Conservation (phyloP, 2,888 invertebrate genomes). For the Hylaea fasciaria region DNA sequence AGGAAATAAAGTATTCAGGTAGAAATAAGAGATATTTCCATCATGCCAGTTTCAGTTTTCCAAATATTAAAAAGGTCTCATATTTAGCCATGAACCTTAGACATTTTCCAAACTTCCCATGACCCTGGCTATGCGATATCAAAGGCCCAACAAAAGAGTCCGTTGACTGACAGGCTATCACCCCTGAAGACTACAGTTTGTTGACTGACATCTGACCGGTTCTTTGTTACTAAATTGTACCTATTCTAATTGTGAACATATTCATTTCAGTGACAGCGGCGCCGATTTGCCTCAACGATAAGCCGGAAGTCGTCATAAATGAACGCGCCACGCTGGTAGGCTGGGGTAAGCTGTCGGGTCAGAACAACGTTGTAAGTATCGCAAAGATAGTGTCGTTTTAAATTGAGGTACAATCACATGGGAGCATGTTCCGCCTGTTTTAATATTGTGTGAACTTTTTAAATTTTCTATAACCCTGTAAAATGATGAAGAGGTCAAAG, state of each 20-base stretch:
- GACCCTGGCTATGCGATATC: conserved; percentile 40
- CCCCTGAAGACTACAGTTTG: conserved; percentile 2
- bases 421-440: too few relatives aligned
- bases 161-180: conserved; percentile 19
- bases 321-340: conserved; percentile 87
- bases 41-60: not conserved
- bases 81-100: conserved; percentile 3
- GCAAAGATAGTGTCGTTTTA: too few relatives aligned
- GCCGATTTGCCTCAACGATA: conserved; percentile 90
- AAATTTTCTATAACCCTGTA: too few relatives aligned
- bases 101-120: conserved; percentile 1
- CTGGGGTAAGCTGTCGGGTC: conserved; percentile 89
- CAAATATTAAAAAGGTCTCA: not conserved
- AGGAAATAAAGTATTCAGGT: conserved; percentile 85
- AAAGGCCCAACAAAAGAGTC: conserved; percentile 13
- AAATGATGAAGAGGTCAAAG: too few relatives aligned
- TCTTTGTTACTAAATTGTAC: not conserved
- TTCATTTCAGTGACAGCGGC: conserved; percentile 89
- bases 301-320: conserved; percentile 87
- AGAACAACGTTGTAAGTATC: conserved; percentile 72
- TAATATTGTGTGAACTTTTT: too few relatives aligned
- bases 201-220: conserved; percentile 35
- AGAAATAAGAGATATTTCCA: conserved; percentile 11
- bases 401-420: too few relatives aligned
- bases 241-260: conserved; percentile 22